These are phyloP conservation scores for Noctuana brunneofusca DNA, from an alignment of 2,888 invertebrate species.

Conservation along the genomic window DNA sequence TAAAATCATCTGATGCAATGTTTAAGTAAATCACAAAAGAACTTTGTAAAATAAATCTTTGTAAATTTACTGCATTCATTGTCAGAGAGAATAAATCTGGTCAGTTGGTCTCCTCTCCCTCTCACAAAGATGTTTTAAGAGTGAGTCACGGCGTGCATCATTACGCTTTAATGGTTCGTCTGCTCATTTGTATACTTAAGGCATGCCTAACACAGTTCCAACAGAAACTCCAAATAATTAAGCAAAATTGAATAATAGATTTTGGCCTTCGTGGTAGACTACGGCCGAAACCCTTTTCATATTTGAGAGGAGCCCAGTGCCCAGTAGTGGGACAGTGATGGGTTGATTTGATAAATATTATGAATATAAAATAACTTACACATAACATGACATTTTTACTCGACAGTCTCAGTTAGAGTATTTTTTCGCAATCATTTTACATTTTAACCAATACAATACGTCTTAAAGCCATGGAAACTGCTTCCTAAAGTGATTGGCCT, in stretches of 20 bases:
- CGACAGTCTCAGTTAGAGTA: neutral
- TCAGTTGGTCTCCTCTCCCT: conserved; percentile 13
- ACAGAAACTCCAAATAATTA: conserved; percentile 6
- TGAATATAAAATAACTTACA: too few species aligned
- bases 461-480: conserved; percentile 26
- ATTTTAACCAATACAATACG: conserved; percentile 20
- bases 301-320: too few species aligned
- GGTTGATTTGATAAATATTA: too few species aligned
- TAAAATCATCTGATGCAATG: neutral
- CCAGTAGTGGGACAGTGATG: too few species aligned
- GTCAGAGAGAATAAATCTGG: conserved; percentile 21
- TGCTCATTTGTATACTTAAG: conserved; percentile 23
- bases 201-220: conserved; percentile 18
- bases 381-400: too few species aligned
- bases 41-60: conserved; percentile 10
- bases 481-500: conserved; percentile 27
- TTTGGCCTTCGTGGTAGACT: too few species aligned
- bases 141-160: conserved; percentile 27
- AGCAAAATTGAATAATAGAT: conserved; percentile 12
- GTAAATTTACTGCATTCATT: conserved; percentile 15
- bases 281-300: too few species aligned
- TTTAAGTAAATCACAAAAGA: conserved; percentile 2
- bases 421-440: neutral
- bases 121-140: conserved; percentile 18
- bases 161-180: conserved; percentile 27